These are phyloP conservation scores for Aricia agestis DNA, from an alignment of 1,140 invertebrate genomes.

Conservation along the genomic window DNA sequence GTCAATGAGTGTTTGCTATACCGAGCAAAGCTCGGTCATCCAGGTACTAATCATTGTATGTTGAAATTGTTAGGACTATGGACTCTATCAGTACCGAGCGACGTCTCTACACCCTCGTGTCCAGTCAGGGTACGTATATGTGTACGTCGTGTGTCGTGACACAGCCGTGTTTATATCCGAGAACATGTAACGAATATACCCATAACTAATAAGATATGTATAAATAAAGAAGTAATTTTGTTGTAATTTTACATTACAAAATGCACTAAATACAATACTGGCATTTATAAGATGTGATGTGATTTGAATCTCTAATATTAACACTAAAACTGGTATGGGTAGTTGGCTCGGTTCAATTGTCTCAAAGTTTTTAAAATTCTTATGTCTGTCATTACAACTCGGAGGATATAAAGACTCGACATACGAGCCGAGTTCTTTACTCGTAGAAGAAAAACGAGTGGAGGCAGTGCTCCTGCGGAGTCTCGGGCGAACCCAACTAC, in stretches of 20 bases:
- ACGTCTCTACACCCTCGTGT: not conserved
- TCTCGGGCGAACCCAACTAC: slow-evolving; percentile 15
- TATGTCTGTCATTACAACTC: no score
- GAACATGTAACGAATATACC: not conserved
- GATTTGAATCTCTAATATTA: not conserved
- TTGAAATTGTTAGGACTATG: no score
- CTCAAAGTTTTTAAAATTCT: no score
- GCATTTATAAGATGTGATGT: not conserved
- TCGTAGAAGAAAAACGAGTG: no score
- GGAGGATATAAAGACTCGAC: no score
- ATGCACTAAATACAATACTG: not conserved
- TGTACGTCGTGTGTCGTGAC: not conserved
- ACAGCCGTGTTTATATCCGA: not conserved
- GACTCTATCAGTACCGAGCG: not conserved
- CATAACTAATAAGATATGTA: not conserved
- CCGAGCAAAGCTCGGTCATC: no score
- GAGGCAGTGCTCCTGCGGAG: not conserved
- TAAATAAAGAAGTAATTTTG: not conserved
- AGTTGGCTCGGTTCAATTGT: not conserved
- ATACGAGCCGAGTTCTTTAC: not conserved
- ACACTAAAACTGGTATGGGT: not conserved
- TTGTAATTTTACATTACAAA: not conserved
- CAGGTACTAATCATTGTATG: no score
- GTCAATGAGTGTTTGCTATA: no score
- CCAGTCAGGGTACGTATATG: not conserved